A percentile compares a stretch with the other conserved stretches of the same genome.
Evolutionary conservation across 2,797 vertebrate genomes (phyloP).

Genomic region (Esox lucius): DNA sequence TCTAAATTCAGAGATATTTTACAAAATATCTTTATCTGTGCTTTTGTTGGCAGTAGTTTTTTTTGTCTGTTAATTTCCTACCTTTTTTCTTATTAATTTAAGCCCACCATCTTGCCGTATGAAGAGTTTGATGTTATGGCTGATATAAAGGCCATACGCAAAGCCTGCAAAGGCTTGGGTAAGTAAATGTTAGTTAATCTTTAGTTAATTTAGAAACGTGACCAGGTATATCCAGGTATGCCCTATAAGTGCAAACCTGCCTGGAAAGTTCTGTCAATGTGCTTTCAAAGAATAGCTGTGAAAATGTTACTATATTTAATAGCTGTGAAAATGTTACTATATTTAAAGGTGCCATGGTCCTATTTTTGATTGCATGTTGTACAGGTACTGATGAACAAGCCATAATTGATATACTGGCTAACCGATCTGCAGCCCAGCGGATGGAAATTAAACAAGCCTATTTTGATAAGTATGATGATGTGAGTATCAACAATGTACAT

Average conservation of each 20-base stretch:
- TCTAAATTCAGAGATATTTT: too few species aligned
- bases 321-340: neutral
- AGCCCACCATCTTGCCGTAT: constrained; percentile 76
- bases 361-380: constrained; percentile 6
- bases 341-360: neutral
- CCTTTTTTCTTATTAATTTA: neutral
- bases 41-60: neutral
- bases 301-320: neutral
- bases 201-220: neutral
- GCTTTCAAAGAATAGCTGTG: neutral
- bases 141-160: constrained; percentile 80
- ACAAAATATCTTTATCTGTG: too few species aligned
- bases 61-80: neutral
- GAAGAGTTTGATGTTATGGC: constrained; percentile 75
- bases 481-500: constrained; percentile 48
- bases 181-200: constrained; percentile 56
- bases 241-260: neutral
- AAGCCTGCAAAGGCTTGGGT: constrained; percentile 82
- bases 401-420: constrained; percentile 78
- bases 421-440: constrained; percentile 69
- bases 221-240: neutral
- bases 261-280: neutral
- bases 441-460: constrained; percentile 78
- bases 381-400: constrained; percentile 80
- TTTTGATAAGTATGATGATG: constrained; percentile 79